phyloP scores from a whole-genome alignment of 92 coral and sea anemone genomes.

The Porites rus region DNA sequence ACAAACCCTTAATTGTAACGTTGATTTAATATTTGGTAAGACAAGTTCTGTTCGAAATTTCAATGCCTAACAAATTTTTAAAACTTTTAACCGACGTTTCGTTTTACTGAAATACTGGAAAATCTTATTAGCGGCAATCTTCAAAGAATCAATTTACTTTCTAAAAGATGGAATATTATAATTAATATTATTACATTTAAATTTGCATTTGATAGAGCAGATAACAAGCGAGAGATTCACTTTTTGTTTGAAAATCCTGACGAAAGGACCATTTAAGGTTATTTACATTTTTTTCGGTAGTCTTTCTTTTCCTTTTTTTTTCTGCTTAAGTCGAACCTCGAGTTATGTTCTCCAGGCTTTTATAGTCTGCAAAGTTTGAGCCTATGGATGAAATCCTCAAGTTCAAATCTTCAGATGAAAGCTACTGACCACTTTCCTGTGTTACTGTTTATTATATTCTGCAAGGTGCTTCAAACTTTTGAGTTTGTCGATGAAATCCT shows the following conservation, averaged over 20 bases:
- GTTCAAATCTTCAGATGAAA: too few relatives aligned
- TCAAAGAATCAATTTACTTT: neutral
- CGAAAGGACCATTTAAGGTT: neutral
- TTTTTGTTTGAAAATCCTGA: neutral
- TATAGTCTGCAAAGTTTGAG: too few relatives aligned
- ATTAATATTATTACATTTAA: neutral
- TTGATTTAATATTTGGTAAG: too few relatives aligned
- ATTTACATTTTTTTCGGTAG: too few relatives aligned
- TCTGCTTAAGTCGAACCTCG: too few relatives aligned
- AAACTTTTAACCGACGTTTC: neutral
- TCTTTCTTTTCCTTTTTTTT: too few relatives aligned
- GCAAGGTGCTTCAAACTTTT: too few relatives aligned
- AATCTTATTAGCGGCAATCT: neutral
- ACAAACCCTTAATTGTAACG: neutral
- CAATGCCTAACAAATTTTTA: neutral
- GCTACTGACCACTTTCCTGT: too few relatives aligned
- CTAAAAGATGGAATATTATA: neutral
- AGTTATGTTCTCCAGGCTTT: too few relatives aligned
- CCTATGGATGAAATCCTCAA: too few relatives aligned
- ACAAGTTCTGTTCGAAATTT: too few relatives aligned
- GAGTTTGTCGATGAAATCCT: neutral
- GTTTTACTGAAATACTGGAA: neutral
- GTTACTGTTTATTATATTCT: too few relatives aligned
- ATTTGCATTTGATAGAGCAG: neutral
- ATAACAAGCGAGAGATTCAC: neutral